phyloP scores from a whole-genome alignment of 2,113 vertebrate genomes.

The Amphiprion ocellaris region DNA sequence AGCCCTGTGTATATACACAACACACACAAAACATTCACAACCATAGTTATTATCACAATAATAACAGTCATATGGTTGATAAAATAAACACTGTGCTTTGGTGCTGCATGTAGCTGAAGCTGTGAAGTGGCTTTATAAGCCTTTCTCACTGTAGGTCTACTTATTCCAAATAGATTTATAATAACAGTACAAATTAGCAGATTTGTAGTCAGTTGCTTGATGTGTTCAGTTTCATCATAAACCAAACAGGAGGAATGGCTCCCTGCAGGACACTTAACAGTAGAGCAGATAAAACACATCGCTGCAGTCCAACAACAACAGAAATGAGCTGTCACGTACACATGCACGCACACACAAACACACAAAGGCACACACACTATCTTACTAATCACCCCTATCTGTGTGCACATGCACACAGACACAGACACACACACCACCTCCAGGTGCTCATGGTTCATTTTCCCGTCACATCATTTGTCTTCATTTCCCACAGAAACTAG shows the following conservation, averaged over 20 bases:
- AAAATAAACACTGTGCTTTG: rapidly evolving
- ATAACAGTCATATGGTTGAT: conserved; percentile 1
- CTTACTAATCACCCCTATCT: conserved; percentile 5
- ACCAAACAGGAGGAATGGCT: conserved; percentile 9
- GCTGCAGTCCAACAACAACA: conserved; percentile 15
- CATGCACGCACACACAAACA: conserved; percentile 16
- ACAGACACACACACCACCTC: conserved; percentile 27
- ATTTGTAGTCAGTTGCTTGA: background rate
- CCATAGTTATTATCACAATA: background rate
- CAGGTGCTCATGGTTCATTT: conserved; percentile 64
- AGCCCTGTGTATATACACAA: no score
- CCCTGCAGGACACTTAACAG: conserved; percentile 19
- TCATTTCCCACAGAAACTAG: conserved; percentile 60
- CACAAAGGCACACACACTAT: conserved; percentile 1
- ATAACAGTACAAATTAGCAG: background rate
- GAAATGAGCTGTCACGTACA: background rate
- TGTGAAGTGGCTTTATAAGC: background rate
- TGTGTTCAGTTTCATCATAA: conserved; percentile 15
- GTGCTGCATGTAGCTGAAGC: background rate
- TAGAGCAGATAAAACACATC: background rate
- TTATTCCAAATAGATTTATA: background rate
- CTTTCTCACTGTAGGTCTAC: no score
- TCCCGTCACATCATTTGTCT: conserved; percentile 67
- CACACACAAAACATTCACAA: background rate
- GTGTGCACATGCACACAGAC: background rate